phyloP scores from a whole-genome alignment of 2,113 vertebrate species.

The Thunnus maccoyii region DNA sequence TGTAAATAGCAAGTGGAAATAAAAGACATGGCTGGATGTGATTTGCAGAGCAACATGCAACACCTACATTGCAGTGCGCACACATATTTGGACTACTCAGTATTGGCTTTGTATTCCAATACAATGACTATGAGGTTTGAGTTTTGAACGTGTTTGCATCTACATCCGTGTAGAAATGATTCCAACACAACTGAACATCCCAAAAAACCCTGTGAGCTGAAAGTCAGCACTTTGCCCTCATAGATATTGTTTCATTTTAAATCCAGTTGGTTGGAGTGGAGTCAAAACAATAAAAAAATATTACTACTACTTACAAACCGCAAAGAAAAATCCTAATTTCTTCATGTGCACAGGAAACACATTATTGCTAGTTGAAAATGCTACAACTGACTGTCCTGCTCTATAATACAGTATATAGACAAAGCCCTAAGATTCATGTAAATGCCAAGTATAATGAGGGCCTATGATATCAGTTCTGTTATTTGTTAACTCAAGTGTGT shows the following conservation, averaged over 20 bases:
- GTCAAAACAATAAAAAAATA: not conserved
- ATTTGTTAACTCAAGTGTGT: not conserved
- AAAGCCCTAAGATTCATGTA: not conserved
- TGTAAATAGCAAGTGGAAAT: conserved; percentile 11
- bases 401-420: not conserved
- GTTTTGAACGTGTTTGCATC: not conserved
- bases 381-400: not conserved
- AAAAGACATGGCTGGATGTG: not conserved
- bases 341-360: not conserved
- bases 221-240: not conserved
- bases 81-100: no score
- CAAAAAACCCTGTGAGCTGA: not conserved
- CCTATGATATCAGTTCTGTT: not conserved
- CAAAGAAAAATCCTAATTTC: not conserved
- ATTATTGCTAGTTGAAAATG: conserved; percentile 28
- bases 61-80: not conserved
- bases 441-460: conserved; percentile 27
- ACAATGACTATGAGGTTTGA: not conserved
- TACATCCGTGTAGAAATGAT: not conserved
- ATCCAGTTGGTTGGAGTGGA: not conserved
- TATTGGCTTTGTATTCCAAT: conserved; percentile 1
- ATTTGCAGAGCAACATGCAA: not conserved
- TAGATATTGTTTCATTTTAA: not conserved
- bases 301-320: not conserved
- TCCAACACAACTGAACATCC: not conserved